Evolutionary conservation across 2,113 vertebrate genomes (phyloP).

Genomic region (Gila orcuttii): DNA sequence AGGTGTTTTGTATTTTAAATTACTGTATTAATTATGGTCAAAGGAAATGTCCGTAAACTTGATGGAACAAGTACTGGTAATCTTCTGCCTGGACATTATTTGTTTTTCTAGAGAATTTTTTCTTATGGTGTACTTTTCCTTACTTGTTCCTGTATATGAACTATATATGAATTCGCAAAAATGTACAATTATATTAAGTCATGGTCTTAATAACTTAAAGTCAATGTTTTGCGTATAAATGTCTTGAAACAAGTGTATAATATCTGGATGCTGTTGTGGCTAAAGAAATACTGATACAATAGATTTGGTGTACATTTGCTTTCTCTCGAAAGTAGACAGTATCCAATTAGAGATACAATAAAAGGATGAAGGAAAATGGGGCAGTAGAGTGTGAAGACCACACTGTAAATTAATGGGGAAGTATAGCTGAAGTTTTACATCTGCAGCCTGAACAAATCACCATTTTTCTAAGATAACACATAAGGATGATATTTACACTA

Average conservation of each 20-base stretch:
- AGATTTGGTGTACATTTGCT: not conserved
- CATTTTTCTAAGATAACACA: not conserved
- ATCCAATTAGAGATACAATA: not conserved
- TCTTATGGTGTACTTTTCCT: not conserved
- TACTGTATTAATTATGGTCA: not conserved
- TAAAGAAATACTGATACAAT: not conserved
- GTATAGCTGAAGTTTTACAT: not conserved
- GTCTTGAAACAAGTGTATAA: not conserved
- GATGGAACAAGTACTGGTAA: not conserved
- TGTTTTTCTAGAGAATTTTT: not conserved
- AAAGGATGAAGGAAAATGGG: not conserved
- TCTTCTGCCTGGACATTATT: not conserved
- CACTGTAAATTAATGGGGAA: not conserved
- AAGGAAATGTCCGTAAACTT: not conserved
- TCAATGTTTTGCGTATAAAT: not conserved
- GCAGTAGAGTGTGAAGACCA: not conserved
- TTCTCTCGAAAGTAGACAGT: not conserved
- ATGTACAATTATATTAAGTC: not conserved
- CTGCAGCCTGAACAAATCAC: not conserved
- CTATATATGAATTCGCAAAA: not conserved
- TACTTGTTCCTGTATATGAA: not conserved
- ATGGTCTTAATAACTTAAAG: not conserved
- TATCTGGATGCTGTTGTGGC: not conserved
- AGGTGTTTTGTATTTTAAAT: not conserved
- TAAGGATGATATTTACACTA: no score